A percentile compares a stretch with the other conserved stretches of the same genome.
Conservation (phyloP, 1,140 invertebrate genomes). For the Diachasmimorpha longicaudata region DNA sequence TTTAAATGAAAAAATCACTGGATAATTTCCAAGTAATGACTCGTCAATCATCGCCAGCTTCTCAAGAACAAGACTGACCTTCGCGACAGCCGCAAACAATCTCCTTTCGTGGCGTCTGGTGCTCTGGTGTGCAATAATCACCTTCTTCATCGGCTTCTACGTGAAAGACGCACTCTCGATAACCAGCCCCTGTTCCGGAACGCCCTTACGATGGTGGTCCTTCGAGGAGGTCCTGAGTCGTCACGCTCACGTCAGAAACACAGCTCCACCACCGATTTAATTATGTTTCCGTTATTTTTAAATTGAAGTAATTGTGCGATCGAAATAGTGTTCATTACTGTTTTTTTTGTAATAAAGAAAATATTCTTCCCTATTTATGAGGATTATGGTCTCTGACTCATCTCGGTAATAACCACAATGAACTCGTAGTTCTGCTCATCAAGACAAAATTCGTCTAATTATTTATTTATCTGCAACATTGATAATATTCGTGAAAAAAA, state of each 20-base stretch:
- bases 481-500: too few species aligned
- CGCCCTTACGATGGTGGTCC: constrained; percentile 40
- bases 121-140: constrained; percentile 40
- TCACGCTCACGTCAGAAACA: constrained; percentile 27
- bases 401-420: neutral
- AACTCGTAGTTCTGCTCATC: too few species aligned
- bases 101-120: constrained; percentile 34
- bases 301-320: neutral
- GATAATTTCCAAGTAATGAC: too few species aligned
- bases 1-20: too few species aligned
- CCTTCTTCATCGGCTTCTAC: constrained; percentile 48
- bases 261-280: constrained; percentile 38
- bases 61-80: constrained; percentile 3
- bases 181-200: constrained; percentile 10
- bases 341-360: constrained; percentile 1
- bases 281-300: neutral
- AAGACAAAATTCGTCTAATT: too few species aligned
- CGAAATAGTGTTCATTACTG: neutral
- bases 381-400: neutral
- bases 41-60: neutral
- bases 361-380: neutral
- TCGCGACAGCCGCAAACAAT: constrained; percentile 19
- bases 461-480: too few species aligned
- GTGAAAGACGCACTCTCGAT: constrained; percentile 40
- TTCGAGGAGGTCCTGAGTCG: constrained; percentile 40